A percentile compares a stretch with the other conserved stretches of the same genome.
Conservation (phyloP, 2,888 invertebrate genomes). For the Drosophila prolongata region DNA sequence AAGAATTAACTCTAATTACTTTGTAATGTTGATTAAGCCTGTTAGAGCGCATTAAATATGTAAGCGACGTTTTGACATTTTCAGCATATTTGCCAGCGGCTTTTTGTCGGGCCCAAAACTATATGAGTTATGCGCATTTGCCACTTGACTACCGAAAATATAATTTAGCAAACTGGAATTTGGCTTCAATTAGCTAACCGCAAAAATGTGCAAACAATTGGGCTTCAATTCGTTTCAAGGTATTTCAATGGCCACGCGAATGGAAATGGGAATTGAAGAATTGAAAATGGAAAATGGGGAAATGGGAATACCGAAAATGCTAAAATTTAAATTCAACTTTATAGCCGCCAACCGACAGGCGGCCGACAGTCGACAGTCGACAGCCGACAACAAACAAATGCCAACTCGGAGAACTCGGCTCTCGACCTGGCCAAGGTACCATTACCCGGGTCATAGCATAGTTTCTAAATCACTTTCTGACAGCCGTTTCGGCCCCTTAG, state of each 20-base stretch:
- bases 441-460: slow-evolving; percentile 52
- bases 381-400: slow-evolving; percentile 56
- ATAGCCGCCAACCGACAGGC: slow-evolving; percentile 59
- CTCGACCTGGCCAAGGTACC: slow-evolving; percentile 32
- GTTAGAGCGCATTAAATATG: slow-evolving; percentile 72
- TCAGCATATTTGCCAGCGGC: slow-evolving; percentile 56
- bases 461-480: slow-evolving; percentile 80
- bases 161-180: slow-evolving; percentile 20
- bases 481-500: slow-evolving; percentile 56
- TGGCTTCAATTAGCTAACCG: slow-evolving; percentile 27
- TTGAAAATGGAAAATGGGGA: too few species aligned
- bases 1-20: slow-evolving; percentile 78
- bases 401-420: slow-evolving; percentile 19
- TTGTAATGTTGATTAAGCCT: slow-evolving; percentile 80
- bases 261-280: background rate
- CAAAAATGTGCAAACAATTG: slow-evolving; percentile 52
- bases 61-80: slow-evolving; percentile 66
- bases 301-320: slow-evolving; percentile 33
- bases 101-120: slow-evolving; percentile 9
- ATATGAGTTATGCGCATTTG: slow-evolving; percentile 25
- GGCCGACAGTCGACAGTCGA: slow-evolving; percentile 29
- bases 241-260: slow-evolving; percentile 42
- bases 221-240: slow-evolving; percentile 61
- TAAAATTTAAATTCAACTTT: slow-evolving; percentile 76
- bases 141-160: slow-evolving; percentile 2